Percentiles rank a stretch among this genome's conserved stretches.
phyloP scores from a whole-genome alignment of 2,888 invertebrate species.

The Troglohyphantes excavatus region DNA sequence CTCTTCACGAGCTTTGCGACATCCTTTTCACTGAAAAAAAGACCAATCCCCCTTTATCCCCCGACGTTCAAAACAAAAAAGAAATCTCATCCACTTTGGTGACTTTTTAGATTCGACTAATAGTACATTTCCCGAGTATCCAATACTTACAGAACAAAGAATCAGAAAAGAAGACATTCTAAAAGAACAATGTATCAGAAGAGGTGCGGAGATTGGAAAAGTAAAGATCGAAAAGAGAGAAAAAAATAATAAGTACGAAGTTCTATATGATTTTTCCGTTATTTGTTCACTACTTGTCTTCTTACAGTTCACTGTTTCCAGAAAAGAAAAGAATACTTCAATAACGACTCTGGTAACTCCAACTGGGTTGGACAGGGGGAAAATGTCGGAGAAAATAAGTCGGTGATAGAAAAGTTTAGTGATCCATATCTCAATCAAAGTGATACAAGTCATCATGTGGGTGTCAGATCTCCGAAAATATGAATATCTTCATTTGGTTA shows the following conservation, averaged over 20 bases:
- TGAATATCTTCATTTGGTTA: too few relatives aligned
- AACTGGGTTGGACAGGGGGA: not conserved
- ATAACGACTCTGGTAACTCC: slow-evolving; percentile 50
- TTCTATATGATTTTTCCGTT: slow-evolving; percentile 65
- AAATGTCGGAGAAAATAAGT: slow-evolving; percentile 22
- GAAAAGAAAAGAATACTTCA: slow-evolving; percentile 60
- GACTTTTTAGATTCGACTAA: slow-evolving; percentile 32
- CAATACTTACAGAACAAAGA: slow-evolving; percentile 60
- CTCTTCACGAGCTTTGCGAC: not conserved
- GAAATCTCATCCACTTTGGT: not conserved
- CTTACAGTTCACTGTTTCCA: slow-evolving; percentile 57
- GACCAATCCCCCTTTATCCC: not conserved
- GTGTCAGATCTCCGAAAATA: too few relatives aligned
- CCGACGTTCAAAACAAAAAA: slow-evolving; percentile 1
- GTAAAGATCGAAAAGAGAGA: slow-evolving; percentile 29
- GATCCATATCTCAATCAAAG: too few relatives aligned
- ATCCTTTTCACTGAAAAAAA: not conserved
- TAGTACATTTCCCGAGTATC: slow-evolving; percentile 42
- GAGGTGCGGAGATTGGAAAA: slow-evolving; percentile 49
- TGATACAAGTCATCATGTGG: too few relatives aligned
- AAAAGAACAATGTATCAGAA: slow-evolving; percentile 43
- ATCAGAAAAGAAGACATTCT: slow-evolving; percentile 18
- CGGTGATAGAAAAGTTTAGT: not conserved
- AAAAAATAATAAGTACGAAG: not conserved
- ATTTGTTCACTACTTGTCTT: slow-evolving; percentile 66